Evolutionary conservation across 2,888 invertebrate species (phyloP).

Genomic region (Lymantria dispar): DNA sequence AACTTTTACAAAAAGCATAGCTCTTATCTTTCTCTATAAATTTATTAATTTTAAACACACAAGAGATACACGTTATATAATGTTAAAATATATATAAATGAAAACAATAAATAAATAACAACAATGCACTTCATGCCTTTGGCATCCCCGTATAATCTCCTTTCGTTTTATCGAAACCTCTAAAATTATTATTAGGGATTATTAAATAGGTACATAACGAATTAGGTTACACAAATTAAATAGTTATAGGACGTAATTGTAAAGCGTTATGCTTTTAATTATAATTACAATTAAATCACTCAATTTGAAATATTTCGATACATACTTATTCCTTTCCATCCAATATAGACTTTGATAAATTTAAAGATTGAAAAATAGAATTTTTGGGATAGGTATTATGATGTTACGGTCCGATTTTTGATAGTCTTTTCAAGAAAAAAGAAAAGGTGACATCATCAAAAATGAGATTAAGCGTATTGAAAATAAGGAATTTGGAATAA

Average conservation of each 20-base stretch:
- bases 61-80: slow-evolving; percentile 31
- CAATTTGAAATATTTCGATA: slow-evolving; percentile 3
- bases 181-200: slow-evolving; percentile 69
- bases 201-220: slow-evolving; percentile 58
- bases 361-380: no score
- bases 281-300: slow-evolving; percentile 20
- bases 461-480: no score
- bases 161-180: slow-evolving; percentile 80
- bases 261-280: slow-evolving; percentile 29
- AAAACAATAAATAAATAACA: slow-evolving; percentile 29
- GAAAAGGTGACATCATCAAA: no score
- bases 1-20: slow-evolving; percentile 65
- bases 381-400: no score
- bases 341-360: no score
- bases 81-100: slow-evolving; percentile 27
- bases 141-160: slow-evolving; percentile 30
- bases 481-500: no score
- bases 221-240: slow-evolving; percentile 51
- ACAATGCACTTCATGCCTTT: slow-evolving; percentile 32
- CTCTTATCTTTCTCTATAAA: slow-evolving; percentile 48
- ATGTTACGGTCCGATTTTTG: no score
- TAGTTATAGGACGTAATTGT: slow-evolving; percentile 42
- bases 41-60: slow-evolving; percentile 31
- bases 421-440: no score
- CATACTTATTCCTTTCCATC: not conserved